Evolutionary conservation across 2,797 vertebrate genomes (phyloP).

Genomic region (Ctenopoma kingsleyae): DNA sequence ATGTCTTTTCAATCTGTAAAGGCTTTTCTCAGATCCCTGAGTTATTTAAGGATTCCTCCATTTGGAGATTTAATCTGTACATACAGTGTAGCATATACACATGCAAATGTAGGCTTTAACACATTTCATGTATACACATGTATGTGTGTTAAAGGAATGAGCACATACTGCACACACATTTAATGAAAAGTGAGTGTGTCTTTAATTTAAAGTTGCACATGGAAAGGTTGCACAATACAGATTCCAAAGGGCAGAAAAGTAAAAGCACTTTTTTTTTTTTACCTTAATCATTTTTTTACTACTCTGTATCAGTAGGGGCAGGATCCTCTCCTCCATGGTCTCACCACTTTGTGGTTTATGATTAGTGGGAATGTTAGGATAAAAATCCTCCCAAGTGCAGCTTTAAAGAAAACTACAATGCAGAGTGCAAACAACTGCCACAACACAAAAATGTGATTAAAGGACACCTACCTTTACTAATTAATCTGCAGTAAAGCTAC

Average conservation of each 20-base stretch:
- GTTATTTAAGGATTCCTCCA: not conserved
- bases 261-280: not conserved
- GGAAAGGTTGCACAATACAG: not conserved
- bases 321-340: not conserved
- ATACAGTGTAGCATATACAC: not conserved
- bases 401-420: conserved; percentile 23
- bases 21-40: not conserved
- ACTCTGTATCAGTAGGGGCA: not conserved
- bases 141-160: not conserved
- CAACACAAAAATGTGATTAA: conserved; percentile 6
- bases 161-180: not conserved
- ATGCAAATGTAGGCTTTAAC: not conserved
- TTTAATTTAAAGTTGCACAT: conserved; percentile 46
- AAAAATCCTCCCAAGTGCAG: conserved; percentile 19
- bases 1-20: no score
- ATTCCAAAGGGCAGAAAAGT: not conserved
- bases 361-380: not conserved
- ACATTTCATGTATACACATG: not conserved
- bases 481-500: conserved; percentile 32
- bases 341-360: not conserved
- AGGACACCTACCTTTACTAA: conserved; percentile 45
- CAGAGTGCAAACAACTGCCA: conserved; percentile 5
- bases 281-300: not conserved
- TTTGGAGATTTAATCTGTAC: not conserved
- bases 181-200: not conserved